Conservation (phyloP, 2,888 invertebrate genomes). For the Erynnis tages region DNA sequence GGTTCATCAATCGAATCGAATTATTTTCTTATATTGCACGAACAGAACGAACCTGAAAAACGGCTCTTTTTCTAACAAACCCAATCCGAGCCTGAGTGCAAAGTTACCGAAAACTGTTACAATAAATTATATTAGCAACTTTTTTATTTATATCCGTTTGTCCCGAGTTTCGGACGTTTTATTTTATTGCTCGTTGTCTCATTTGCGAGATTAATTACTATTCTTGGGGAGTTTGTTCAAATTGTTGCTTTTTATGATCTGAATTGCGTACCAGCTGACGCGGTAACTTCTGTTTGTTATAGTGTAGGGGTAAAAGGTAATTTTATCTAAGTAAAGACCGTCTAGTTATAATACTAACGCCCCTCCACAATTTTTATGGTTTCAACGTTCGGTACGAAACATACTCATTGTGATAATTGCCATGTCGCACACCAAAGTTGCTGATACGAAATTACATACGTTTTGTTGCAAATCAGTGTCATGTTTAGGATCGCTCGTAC, state of each 20-base stretch:
- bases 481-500: too few species aligned
- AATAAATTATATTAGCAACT: slow-evolving; percentile 40
- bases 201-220: slow-evolving; percentile 27
- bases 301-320: too few species aligned
- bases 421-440: too few species aligned
- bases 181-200: slow-evolving; percentile 27
- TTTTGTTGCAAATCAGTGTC: too few species aligned
- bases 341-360: too few species aligned
- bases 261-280: slow-evolving; percentile 14
- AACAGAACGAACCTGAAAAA: slow-evolving; percentile 21
- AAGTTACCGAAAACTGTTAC: slow-evolving; percentile 45
- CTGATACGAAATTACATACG: too few species aligned
- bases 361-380: too few species aligned
- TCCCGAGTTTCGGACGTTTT: slow-evolving; percentile 26
- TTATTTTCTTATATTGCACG: not conserved
- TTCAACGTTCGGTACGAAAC: too few species aligned
- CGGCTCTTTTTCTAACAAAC: slow-evolving; percentile 39
- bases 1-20: too few species aligned
- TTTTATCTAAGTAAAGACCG: too few species aligned
- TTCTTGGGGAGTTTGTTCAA: slow-evolving; percentile 13
- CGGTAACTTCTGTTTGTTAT: not conserved
- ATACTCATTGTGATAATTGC: too few species aligned
- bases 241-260: slow-evolving; percentile 17
- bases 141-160: slow-evolving; percentile 36
- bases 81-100: slow-evolving; percentile 45